Evolutionary conservation across 2,797 vertebrate species (phyloP).

Genomic region (Rhinogobio ventralis): DNA sequence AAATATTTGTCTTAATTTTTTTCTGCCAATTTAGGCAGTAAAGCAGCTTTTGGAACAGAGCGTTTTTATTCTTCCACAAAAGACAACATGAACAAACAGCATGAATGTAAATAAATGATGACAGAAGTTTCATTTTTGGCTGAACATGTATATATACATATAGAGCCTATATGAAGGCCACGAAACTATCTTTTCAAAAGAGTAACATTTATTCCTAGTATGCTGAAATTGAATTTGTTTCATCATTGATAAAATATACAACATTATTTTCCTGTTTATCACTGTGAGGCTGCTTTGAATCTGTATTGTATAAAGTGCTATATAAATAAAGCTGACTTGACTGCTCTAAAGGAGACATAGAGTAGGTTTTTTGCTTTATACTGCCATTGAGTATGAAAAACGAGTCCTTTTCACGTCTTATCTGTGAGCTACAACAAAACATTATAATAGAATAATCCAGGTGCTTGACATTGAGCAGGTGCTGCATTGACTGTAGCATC

Average conservation of each 20-base stretch:
- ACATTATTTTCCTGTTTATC: neutral
- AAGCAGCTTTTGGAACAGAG: neutral
- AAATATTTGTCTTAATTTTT: too few species aligned
- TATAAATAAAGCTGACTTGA: neutral
- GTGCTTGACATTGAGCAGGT: neutral
- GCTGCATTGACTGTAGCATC: neutral
- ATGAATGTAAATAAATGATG: neutral
- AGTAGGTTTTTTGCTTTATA: neutral
- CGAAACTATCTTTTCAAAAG: neutral
- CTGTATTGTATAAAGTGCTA: neutral
- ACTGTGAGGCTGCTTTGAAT: neutral
- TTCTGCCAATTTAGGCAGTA: too few species aligned
- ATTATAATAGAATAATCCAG: neutral
- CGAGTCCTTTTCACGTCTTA: neutral
- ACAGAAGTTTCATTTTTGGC: neutral
- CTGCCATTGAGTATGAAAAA: neutral
- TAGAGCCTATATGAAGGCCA: too few species aligned
- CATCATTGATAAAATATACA: neutral
- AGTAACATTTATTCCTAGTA: neutral
- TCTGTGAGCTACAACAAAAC: neutral
- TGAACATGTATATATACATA: neutral
- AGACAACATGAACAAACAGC: neutral
- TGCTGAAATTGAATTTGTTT: neutral
- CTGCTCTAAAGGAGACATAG: neutral
- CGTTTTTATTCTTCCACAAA: neutral